phyloP scores from a whole-genome alignment of 1,140 invertebrate species.

The Lasaia peninsularis region DNA sequence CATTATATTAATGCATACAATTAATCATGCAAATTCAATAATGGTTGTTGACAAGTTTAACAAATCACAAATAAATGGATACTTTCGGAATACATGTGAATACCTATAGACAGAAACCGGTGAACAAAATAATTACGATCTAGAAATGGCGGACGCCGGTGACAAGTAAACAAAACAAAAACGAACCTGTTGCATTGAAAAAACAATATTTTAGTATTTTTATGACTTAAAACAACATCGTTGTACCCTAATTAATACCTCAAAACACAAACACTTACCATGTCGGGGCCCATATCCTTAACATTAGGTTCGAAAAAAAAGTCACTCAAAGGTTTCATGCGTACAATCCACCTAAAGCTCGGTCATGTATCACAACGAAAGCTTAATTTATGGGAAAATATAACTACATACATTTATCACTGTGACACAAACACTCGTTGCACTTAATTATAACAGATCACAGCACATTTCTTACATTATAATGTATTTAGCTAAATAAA shows the following conservation, averaged over 20 bases:
- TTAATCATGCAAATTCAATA: background rate
- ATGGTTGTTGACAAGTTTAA: conserved; percentile 10
- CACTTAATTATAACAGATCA: conserved; percentile 41
- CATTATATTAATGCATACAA: no score
- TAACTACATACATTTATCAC: conserved; percentile 44
- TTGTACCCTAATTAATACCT: conserved; percentile 34
- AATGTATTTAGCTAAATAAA: conserved; percentile 38
- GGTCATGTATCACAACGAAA: conserved; percentile 61
- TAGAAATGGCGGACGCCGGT: conserved; percentile 76
- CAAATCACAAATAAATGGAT: background rate
- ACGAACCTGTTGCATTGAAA: conserved; percentile 69
- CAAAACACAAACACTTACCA: conserved; percentile 77
- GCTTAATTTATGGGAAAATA: conserved; percentile 41
- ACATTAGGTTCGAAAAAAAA: conserved; percentile 84
- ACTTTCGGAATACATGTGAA: conserved; percentile 14
- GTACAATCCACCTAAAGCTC: conserved; percentile 75
- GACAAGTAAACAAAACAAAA: conserved; percentile 77
- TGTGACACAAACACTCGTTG: conserved; percentile 35
- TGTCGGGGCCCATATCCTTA: conserved; percentile 86
- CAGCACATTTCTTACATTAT: conserved; percentile 59
- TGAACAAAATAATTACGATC: conserved; percentile 54
- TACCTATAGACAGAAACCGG: conserved; percentile 34
- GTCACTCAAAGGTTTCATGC: conserved; percentile 84
- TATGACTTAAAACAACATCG: conserved; percentile 63
- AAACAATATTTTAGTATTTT: conserved; percentile 43